phyloP scores from a whole-genome alignment of 1,140 invertebrate species.

The Euschistus heros region DNA sequence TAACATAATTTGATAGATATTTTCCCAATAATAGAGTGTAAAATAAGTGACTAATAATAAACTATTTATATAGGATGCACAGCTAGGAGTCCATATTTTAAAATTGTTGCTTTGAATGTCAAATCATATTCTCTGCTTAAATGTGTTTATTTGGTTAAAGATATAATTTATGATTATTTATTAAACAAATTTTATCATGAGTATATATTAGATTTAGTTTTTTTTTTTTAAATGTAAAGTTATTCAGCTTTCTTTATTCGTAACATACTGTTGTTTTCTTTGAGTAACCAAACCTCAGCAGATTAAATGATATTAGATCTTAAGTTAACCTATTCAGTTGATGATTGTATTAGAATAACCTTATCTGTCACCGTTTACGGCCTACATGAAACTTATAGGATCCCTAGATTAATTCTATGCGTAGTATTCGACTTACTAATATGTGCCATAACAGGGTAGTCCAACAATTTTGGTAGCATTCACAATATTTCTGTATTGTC shows the following conservation, averaged over 20 bases:
- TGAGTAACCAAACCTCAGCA: slow-evolving; percentile 5
- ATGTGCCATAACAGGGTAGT: too few species aligned
- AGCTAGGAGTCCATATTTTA: slow-evolving; percentile 4
- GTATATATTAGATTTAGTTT: neutral
- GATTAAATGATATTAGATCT: neutral
- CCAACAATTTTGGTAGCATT: too few species aligned
- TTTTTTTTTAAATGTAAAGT: neutral
- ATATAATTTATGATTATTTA: neutral
- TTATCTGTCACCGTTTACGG: slow-evolving; percentile 4
- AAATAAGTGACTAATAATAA: too few species aligned
- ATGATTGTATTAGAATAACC: neutral
- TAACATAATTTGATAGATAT: too few species aligned
- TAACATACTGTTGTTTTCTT: slow-evolving; percentile 1
- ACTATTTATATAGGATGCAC: slow-evolving; percentile 8
- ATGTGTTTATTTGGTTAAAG: neutral
- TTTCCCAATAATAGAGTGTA: too few species aligned
- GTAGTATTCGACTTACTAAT: too few species aligned
- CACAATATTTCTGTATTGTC: too few species aligned
- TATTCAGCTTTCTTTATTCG: neutral
- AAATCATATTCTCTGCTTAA: neutral
- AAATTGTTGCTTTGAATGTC: slow-evolving; percentile 11
- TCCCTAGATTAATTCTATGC: too few species aligned
- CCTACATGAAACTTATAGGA: slow-evolving; percentile 1
- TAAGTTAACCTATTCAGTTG: neutral
- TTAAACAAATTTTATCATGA: neutral